Base-by-base conservation (phyloP, 2,888 invertebrate species). In the Diarsia dahlii region DNA sequence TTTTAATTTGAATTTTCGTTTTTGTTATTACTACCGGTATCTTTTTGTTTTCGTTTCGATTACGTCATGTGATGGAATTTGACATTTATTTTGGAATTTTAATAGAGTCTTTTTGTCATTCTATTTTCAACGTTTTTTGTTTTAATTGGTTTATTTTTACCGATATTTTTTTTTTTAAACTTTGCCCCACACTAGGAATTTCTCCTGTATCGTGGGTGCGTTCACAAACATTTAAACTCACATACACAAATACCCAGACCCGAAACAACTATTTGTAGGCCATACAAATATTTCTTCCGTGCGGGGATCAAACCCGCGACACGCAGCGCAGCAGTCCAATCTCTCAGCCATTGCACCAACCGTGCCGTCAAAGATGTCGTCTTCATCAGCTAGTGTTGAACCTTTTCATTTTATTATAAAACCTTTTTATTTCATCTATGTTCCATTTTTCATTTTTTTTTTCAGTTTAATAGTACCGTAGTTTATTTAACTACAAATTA, bases 1-100 rank as follows among this genome's bases (percentile, higher is more conserved):
- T 84, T 84, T 81, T 48, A 23, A 84, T 68, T 28, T 80, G 18
- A 23, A 15, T 13, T 58, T 71, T 70, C 62, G n/a, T 2, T 65
- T 10, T 72, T 34, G 18, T 34, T 56, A 45, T 58, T 8, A 34
- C 58, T 58, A 28, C 28, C 28, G 28, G 28, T 28, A 1, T 45
- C 3, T 23, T 64, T 63, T 50, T 46, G 45, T 10, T 48, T 18
- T 39, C 34, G 66, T 60, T 20, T 52, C 5, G 34, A 4, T 18
- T 52, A 3, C 12, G 28, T 58, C 9, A 20, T 56, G 28, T 28
- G 60, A 34, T 58, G 46, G 80, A 77, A 58, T 79, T 52, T 60
- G 54, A 54, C 46, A 76, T 48, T 76, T 45, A 63, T n/a, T 63
- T 63, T 48, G 4, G 13, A 52, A 77, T 50, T 64, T 56, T n/a